These are phyloP conservation scores for Halcyon badia DNA, from an alignment of 2,797 vertebrate genomes.

Conservation along the genomic window DNA sequence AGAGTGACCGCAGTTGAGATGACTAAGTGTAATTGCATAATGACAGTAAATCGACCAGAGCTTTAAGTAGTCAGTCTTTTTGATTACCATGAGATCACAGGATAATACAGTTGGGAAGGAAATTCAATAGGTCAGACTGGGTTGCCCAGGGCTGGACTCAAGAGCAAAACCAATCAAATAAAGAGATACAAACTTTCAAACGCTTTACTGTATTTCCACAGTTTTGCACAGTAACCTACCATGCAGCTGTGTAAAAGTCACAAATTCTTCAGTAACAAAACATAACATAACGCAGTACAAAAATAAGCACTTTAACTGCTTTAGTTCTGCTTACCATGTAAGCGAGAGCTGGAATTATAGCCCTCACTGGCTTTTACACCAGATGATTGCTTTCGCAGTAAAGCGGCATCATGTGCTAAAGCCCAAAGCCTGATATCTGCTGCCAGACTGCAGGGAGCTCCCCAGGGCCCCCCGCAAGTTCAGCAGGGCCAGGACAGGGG, in stretches of 20 bases:
- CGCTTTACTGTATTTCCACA: slow-evolving; percentile 22
- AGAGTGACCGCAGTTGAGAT: background rate
- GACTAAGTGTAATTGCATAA: slow-evolving; percentile 10
- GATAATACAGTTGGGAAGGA: background rate
- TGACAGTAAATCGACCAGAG: background rate
- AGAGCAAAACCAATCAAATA: background rate
- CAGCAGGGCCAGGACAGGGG: background rate
- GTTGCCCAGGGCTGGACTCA: background rate
- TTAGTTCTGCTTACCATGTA: background rate
- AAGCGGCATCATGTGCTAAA: background rate
- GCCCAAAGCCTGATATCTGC: background rate
- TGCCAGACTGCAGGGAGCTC: background rate
- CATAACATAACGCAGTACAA: background rate
- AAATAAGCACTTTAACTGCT: background rate
- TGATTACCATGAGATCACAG: slow-evolving; percentile 16
- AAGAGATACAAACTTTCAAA: background rate
- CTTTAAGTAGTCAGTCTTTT: background rate
- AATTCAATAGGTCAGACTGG: slow-evolving; percentile 25
- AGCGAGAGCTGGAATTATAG: background rate
- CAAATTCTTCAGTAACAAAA: background rate
- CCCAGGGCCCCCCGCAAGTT: background rate
- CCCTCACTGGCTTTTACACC: background rate
- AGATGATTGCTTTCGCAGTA: background rate
- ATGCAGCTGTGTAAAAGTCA: background rate
- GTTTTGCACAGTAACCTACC: background rate